Conservation (phyloP, 2,797 vertebrate genomes). For the Echiichthys vipera region DNA sequence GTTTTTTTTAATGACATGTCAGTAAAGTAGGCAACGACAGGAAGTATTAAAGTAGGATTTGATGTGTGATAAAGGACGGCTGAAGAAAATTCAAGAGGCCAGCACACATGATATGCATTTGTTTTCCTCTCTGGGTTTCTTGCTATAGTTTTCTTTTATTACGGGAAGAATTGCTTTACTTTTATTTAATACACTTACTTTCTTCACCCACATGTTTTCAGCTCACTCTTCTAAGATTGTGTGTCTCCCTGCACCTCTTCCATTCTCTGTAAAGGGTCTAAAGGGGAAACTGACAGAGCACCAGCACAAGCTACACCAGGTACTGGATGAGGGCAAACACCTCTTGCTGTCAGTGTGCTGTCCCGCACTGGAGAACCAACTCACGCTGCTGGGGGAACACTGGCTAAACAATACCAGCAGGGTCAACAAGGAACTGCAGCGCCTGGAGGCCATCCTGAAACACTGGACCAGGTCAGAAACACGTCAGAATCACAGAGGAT, state of each 20-base stretch:
- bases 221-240: background rate
- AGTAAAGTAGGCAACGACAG: background rate
- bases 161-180: background rate
- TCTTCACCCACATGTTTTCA: background rate
- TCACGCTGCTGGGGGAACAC: slow-evolving; percentile 90
- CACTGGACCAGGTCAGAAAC: slow-evolving; percentile 94
- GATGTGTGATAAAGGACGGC: too few relatives aligned
- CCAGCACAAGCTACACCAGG: slow-evolving; percentile 93
- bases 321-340: slow-evolving; percentile 93
- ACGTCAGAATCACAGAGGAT: background rate
- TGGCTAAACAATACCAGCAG: slow-evolving; percentile 92
- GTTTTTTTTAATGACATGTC: background rate
- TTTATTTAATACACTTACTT: background rate
- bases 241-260: background rate
- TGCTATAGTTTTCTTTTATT: background rate
- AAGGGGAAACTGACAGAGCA: slow-evolving; percentile 89
- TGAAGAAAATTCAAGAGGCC: background rate
- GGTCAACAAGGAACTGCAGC: slow-evolving; percentile 92
- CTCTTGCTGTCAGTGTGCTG: slow-evolving; percentile 91
- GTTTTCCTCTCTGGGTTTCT: background rate
- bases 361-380: slow-evolving; percentile 90
- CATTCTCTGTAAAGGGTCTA: slow-evolving; percentile 82
- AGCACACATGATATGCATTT: background rate
- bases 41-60: too few relatives aligned
- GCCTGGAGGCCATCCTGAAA: slow-evolving; percentile 93